Percentiles rank a stretch among this genome's conserved stretches.
Evolutionary conservation across 2,797 vertebrate genomes (phyloP).

Genomic region (Periophthalmus magnuspinnatus): DNA sequence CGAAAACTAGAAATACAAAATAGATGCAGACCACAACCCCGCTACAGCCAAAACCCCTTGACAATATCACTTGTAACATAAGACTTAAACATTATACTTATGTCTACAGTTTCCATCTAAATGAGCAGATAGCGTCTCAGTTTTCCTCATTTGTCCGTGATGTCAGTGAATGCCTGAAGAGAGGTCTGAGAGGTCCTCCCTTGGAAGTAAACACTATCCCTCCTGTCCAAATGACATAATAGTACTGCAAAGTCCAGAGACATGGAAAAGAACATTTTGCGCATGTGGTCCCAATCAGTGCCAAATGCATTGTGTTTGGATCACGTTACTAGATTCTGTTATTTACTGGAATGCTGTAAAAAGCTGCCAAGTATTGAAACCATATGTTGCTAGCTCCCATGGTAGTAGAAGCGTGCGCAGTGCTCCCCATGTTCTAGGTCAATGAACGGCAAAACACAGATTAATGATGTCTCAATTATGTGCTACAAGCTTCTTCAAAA

Average conservation of each 20-base stretch:
- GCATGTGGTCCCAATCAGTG: constrained; percentile 55
- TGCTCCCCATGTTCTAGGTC: constrained; percentile 24
- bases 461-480: constrained; percentile 34
- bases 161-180: constrained; percentile 5
- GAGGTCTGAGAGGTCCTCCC: constrained; percentile 8
- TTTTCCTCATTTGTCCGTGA: constrained; percentile 20
- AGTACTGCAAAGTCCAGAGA: constrained; percentile 15
- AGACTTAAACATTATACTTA: background rate
- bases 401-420: constrained; percentile 13
- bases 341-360: constrained; percentile 31
- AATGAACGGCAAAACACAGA: constrained; percentile 31
- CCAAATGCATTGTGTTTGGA: constrained; percentile 18
- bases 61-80: background rate
- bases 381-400: constrained; percentile 44
- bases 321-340: constrained; percentile 31
- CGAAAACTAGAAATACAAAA: background rate
- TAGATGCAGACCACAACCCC: background rate
- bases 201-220: constrained; percentile 11
- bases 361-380: constrained; percentile 44
- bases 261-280: constrained; percentile 15
- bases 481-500: background rate
- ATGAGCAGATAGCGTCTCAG: background rate
- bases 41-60: background rate
- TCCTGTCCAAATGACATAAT: constrained; percentile 23
- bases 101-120: background rate